Base-by-base conservation (phyloP, 2,888 invertebrate genomes). In the Polydrusus cervinus region DNA sequence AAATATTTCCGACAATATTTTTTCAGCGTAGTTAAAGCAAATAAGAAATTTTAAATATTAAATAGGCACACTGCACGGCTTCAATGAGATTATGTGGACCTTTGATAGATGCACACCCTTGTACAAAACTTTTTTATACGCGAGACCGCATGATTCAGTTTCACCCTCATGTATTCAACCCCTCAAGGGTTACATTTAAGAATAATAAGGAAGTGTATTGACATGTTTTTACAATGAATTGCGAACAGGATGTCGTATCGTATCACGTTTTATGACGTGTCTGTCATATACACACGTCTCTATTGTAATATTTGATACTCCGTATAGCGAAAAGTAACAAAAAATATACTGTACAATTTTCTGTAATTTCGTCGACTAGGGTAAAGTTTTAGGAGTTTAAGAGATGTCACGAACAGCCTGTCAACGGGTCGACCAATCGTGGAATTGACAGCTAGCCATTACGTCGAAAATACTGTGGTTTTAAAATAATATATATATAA, bases 81-180 rank as follows among this genome's bases (percentile, higher is more conserved):
- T 47, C 61, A 61, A 67, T 34, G 18, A 60, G 66, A 72, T 66
- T 66, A 67, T 49, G 43, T 25, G 57, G 51, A 55, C 65, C 61
- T 72, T 72, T 72, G 74, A 74, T 68, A 74, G 25, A 62, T 45
- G 61, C 57, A 65, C 74, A 69, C 74, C 57, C 49, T 49, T 25
- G 5, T 34, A 57, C 53, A 65, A 71, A 57, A 20, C 65, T 67
- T 70, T 75, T 75, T 72, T 72, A 62, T 57, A 67, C 55, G 49
- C 61, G 60, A 67, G 61, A 51, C 67, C 68, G 68, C 69, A 73
- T 76, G 69, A 76, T 76, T 75, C 73, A 68, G 72, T 72, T 72
- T 76, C 73, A 72, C 76, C 76, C 76, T 69, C 65, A 76, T 76
- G 65, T 51, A 69, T 68, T 76, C 75, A 71, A 20, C 66, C 71